Evolutionary conservation across 37 sponge, comb jelly and placozoan species (phyloP).

Genomic region (Beroe ovata): DNA sequence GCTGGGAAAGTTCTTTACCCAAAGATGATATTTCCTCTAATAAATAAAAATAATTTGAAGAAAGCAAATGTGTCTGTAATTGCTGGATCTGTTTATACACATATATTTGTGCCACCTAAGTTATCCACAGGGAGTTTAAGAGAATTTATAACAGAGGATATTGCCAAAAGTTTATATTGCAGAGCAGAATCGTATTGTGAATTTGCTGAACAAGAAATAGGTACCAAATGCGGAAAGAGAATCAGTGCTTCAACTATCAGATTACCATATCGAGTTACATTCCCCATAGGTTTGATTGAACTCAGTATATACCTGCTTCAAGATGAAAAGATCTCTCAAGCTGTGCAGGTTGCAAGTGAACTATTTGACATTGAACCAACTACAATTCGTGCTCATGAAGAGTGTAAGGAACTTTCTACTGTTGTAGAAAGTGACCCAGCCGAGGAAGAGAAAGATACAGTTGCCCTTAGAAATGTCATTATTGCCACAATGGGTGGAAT

Average conservation of each 20-base stretch:
- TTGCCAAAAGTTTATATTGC: constrained; percentile 40
- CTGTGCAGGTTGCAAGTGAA: constrained; percentile 57
- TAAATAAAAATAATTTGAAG: neutral
- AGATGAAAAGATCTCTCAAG: constrained; percentile 59
- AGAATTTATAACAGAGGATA: constrained; percentile 32
- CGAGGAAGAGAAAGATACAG: constrained; percentile 24
- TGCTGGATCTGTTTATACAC: constrained; percentile 52
- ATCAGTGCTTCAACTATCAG: neutral
- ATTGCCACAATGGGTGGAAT: constrained; percentile 43
- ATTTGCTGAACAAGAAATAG: constrained; percentile 53
- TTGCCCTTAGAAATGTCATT: neutral
- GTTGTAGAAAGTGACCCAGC: neutral
- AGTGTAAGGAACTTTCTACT: constrained; percentile 19
- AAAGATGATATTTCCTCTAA: neutral
- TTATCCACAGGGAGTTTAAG: neutral
- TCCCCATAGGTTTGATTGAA: constrained; percentile 9
- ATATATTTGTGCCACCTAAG: constrained; percentile 46
- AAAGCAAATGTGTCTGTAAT: neutral
- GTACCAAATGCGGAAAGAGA: neutral
- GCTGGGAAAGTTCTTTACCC: constrained; percentile 45
- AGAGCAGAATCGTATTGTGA: constrained; percentile 54
- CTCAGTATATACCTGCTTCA: constrained; percentile 48
- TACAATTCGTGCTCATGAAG: constrained; percentile 24
- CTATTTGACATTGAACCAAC: constrained; percentile 46
- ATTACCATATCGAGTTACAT: constrained; percentile 42